A percentile compares a stretch with the other conserved stretches of the same genome.
Evolutionary conservation across 2,113 vertebrate species (phyloP).

Genomic region (Lonchura striata): DNA sequence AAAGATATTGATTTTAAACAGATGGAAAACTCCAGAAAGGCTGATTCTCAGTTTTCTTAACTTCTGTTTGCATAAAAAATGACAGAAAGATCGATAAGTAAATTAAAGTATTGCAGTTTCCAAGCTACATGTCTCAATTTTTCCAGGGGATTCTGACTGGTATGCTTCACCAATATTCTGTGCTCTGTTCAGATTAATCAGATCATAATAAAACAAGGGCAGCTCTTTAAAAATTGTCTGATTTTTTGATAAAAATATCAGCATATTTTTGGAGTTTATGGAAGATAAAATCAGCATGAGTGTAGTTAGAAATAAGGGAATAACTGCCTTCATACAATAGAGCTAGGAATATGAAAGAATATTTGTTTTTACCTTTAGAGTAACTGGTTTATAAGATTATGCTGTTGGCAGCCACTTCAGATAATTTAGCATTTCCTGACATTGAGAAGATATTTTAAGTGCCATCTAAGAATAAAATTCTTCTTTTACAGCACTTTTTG

Average conservation of each 20-base stretch:
- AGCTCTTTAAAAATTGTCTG: neutral
- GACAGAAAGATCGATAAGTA: neutral
- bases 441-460: neutral
- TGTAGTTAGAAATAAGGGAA: neutral
- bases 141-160: neutral
- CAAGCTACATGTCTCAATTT: neutral
- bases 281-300: neutral
- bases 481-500: neutral
- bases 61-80: neutral
- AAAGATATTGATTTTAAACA: slow-evolving; percentile 45
- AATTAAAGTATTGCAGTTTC: neutral
- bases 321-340: neutral
- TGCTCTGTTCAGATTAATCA: neutral
- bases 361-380: neutral
- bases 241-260: neutral
- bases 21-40: neutral
- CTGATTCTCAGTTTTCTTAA: neutral
- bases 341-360: neutral
- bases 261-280: neutral
- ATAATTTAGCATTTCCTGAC: neutral
- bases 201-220: neutral
- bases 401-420: neutral
- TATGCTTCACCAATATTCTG: neutral
- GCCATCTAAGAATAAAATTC: neutral
- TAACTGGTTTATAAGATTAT: neutral